Evolutionary conservation across 2,113 vertebrate genomes (phyloP).

Genomic region (Machaerirhynchus nigripectus): DNA sequence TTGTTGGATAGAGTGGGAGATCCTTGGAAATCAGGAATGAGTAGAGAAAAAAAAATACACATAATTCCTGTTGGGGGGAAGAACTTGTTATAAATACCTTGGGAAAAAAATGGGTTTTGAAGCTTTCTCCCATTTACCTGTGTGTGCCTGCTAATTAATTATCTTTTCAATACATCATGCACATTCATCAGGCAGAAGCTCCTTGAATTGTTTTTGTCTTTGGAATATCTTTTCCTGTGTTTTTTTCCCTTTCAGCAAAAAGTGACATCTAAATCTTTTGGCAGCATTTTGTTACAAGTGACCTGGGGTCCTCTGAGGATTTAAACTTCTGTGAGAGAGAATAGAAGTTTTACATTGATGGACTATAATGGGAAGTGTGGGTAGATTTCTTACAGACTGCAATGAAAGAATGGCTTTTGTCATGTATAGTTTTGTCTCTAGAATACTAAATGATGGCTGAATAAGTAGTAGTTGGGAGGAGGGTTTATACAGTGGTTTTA

Average conservation of each 20-base stretch:
- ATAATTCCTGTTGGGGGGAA: fast-evolving
- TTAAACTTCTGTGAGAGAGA: background rate
- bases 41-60: too few species aligned
- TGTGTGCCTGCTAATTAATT: background rate
- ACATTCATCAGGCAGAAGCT: background rate
- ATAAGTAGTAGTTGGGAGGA: background rate
- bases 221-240: background rate
- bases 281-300: background rate
- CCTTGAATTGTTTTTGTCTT: background rate
- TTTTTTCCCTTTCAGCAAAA: background rate
- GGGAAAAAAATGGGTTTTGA: background rate
- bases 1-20: background rate
- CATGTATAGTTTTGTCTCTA: background rate
- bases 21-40: background rate
- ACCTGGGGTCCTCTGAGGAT: background rate
- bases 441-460: background rate
- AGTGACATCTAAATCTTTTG: background rate
- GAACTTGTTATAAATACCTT: background rate
- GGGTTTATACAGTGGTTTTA: background rate
- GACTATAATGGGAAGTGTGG: background rate
- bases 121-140: background rate
- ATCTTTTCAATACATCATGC: fast-evolving
- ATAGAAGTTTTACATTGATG: background rate
- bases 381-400: background rate
- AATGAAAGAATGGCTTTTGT: background rate